These are phyloP conservation scores for Myotis lucifugus DNA, from an alignment of 2,113 vertebrate genomes.

Conservation along the genomic window DNA sequence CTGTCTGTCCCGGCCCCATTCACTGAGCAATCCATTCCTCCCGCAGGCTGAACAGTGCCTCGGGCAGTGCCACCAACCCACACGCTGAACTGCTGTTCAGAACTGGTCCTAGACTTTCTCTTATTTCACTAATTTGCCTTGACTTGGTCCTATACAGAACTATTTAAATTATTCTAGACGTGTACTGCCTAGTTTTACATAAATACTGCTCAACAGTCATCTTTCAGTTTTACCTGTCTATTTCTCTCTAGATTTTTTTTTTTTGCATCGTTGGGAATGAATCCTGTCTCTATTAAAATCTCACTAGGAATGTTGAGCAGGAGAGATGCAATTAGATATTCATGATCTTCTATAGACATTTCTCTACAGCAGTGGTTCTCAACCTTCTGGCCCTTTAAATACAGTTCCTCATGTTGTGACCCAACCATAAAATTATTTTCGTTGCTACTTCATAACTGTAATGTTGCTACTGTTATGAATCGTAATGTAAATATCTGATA, in stretches of 20 bases:
- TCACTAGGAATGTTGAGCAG: background rate
- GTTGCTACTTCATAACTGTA: no score
- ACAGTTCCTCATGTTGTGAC: no score
- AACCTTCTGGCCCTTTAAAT: no score
- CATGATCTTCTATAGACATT: background rate
- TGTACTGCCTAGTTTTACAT: background rate
- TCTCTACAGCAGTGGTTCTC: background rate
- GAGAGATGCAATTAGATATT: background rate
- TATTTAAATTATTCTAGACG: background rate
- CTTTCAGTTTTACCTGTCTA: background rate
- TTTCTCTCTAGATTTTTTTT: background rate
- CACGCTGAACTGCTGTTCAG: background rate
- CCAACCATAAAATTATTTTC: no score
- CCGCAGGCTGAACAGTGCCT: no score
- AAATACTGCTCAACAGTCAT: background rate
- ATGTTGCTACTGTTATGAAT: no score
- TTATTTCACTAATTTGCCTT: background rate
- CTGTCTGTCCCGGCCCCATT: background rate
- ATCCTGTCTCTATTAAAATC: background rate
- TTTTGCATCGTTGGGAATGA: background rate
- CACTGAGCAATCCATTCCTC: no score
- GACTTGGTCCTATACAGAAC: background rate
- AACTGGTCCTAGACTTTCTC: background rate
- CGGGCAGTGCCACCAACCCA: background rate
- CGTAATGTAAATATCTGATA: no score